Percentiles rank a stretch among this genome's conserved stretches.
Conservation (phyloP, 2,888 invertebrate genomes). For the Nomada ruficornis region DNA sequence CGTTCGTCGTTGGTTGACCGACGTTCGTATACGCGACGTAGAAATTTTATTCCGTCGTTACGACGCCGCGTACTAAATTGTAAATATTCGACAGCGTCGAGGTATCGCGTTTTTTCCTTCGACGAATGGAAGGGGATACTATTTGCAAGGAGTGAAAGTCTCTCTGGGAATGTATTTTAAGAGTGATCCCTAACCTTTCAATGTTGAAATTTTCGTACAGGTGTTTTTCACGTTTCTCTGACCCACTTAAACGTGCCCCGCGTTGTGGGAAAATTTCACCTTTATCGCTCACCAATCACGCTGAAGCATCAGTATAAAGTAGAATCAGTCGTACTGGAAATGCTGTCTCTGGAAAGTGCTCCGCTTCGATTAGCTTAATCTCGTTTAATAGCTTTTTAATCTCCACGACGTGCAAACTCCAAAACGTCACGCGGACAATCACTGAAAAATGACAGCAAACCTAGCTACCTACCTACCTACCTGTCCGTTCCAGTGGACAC, state of each 20-base stretch:
- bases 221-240: no score
- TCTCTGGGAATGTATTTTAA: no score
- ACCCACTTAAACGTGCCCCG: no score
- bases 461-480: not conserved
- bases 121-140: no score
- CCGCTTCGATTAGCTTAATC: not conserved
- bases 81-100: conserved; percentile 1
- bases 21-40: no score
- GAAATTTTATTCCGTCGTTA: not conserved
- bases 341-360: no score
- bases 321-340: no score
- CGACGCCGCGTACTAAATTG: not conserved
- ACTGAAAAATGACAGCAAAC: not conserved
- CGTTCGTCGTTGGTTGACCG: not conserved
- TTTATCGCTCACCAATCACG: not conserved
- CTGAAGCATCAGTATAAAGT: not conserved
- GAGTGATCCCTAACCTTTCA: no score
- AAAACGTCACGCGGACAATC: not conserved
- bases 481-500: no score
- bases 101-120: not conserved
- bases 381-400: not conserved
- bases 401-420: not conserved
- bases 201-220: no score
- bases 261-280: no score
- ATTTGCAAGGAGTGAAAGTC: no score